Base-by-base conservation (phyloP, 2,888 invertebrate genomes). In the Mythimna loreyi region DNA sequence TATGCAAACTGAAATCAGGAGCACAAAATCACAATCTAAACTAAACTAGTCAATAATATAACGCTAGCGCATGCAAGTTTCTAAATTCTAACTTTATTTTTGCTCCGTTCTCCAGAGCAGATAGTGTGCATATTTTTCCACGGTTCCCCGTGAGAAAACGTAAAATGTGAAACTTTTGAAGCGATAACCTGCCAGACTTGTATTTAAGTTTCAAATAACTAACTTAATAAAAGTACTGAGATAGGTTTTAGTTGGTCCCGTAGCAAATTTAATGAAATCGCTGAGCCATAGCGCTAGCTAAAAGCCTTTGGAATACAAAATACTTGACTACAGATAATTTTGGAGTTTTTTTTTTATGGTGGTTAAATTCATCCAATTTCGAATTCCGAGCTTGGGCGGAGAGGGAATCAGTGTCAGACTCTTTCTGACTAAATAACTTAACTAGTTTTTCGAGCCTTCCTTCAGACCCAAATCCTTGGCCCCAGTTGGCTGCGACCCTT, bases 131-230 rank as follows among this genome's bases (percentile, higher is more conserved):
- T 83, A 83, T 83, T 78, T 80, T 81, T 64, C 65, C 28, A 55
- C 40, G 11, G 28, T 23, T 62, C 47, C 69, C 75, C 67, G 67
- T 73, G 75, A 78, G 82, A 81, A 76, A 78, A 74, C 76, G 70
- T 84, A 70, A 79, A 81, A 79, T 76, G 40, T 71, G 49, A 81
- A 82, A 82, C 75, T 81, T 82, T 75, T 47, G 57, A 69, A 50
- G 60, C 72, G 84, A 84, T 82, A 82, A 81, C 84, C 79, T 63
- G 52, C 58, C 68, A 64, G 60, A 67, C 69, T 69, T 69, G 59
- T 78, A 79, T 50, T 81, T 72, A 68, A 84, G 73, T 82, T 84
- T 71, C 59, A 13, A 62, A 81, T 82, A 78, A 75, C 69, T 81
- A 81, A 83, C 72, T 71, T 72, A 81, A 75, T 78, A 84, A 79